Base-by-base conservation (phyloP, 2,113 vertebrate species). In the Passer montanus region DNA sequence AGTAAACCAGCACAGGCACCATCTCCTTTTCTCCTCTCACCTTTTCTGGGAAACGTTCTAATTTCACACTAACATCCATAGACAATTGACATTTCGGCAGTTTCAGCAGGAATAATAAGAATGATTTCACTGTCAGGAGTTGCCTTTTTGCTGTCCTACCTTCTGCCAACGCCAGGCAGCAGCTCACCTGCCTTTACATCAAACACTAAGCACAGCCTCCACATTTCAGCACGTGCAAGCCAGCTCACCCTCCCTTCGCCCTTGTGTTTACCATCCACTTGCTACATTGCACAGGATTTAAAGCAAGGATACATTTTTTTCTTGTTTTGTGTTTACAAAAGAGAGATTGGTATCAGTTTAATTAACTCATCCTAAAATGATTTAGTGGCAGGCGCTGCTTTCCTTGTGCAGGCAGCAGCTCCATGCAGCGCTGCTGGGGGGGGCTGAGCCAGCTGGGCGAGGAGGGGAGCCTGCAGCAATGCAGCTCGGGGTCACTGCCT, bases 341-440 rank as follows among this genome's bases (percentile, higher is more conserved):
- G 59, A 1, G 14, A 94, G 96, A 96, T 96, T 31, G 15, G 22
- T 92, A 96, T 94, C 94, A 62, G 49, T 82, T 95, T 97, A 95
- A 96, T 94, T 96, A 94, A 91, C 72, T 8, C 30, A 56, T 41
- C 83, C 63, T 39, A 20, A 84, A 74, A 35, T 16, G 30, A 33
- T 37, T 81, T 84, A 9, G 14, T 52, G 77, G 81, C 77, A 67
- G 69, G 41, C 41, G 0, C 31, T 60, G 2, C 78, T 87, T 64
- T 62, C 69, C 31, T 35, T 41, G 74, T 33, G 72, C 37, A 94
- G 89, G 28, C 63, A 77, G 28, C 67, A 60, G 74, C 69, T 67
- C 77, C 81, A 78, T 77, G 35, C 90, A 53, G 68, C 46, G 35
- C 50, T 1, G 1, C 62, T 4, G 6, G 1, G 30, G 14, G 37